phyloP scores from a whole-genome alignment of 1,140 invertebrate species.

The Subanguina moxae region DNA sequence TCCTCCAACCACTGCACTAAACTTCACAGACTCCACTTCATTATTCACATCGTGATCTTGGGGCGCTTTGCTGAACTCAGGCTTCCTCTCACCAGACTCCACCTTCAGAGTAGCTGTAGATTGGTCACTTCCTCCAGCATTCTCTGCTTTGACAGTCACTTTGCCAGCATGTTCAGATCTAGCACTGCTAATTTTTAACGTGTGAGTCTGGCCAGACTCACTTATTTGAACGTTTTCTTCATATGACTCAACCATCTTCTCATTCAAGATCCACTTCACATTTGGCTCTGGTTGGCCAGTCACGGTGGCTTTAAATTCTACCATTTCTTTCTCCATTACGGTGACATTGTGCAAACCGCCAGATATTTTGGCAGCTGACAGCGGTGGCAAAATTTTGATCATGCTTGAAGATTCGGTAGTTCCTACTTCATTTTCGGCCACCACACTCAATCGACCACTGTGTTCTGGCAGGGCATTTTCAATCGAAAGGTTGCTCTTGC shows the following conservation, averaged over 20 bases:
- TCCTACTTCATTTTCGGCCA: constrained; percentile 53
- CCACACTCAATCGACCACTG: constrained; percentile 35
- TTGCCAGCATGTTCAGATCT: constrained; percentile 18
- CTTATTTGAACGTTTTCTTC: constrained; percentile 13
- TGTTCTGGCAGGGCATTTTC: constrained; percentile 34
- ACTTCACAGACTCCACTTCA: constrained; percentile 64
- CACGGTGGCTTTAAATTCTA: constrained; percentile 70
- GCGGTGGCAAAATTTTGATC: constrained; percentile 12
- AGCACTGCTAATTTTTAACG: constrained; percentile 17
- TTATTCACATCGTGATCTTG: constrained; percentile 67
- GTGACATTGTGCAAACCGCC: constrained; percentile 22
- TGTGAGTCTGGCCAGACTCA: constrained; percentile 7
- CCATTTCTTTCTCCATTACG: constrained; percentile 60
- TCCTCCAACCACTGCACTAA: constrained; percentile 74
- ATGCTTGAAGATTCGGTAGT: constrained; percentile 27
- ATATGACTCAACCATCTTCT: constrained; percentile 54
- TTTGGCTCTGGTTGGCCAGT: constrained; percentile 81
- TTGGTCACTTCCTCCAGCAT: constrained; percentile 32
- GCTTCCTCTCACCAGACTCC: constrained; percentile 23
- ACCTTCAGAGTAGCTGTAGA: constrained; percentile 36
- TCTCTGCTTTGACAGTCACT: constrained; percentile 36
- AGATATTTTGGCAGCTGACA: constrained; percentile 20
- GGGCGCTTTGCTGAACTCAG: constrained; percentile 53
- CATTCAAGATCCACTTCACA: constrained; percentile 74
- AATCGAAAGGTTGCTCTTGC: constrained; percentile 43